Conservation (phyloP, 2,113 vertebrate species). For the Sinocyclocheilus anshuiensis region DNA sequence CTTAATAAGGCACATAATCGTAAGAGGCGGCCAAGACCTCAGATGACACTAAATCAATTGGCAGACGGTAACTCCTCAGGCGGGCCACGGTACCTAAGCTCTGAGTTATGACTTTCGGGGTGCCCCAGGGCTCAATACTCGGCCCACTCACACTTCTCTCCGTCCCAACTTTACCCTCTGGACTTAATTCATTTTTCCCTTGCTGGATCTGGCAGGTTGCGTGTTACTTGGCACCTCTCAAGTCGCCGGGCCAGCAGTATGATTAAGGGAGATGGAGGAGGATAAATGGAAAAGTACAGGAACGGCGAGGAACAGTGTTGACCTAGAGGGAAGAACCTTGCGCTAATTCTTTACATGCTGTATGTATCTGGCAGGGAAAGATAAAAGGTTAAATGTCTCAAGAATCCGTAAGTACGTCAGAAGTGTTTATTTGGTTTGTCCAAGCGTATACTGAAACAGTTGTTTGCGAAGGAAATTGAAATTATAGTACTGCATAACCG, state of each 20-base stretch:
- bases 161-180: conserved; percentile 59
- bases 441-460: conserved; percentile 39
- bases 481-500: conserved; percentile 34
- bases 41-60: conserved; percentile 64
- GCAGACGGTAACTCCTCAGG: conserved; percentile 52
- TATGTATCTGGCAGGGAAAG: conserved; percentile 26
- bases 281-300: conserved; percentile 52
- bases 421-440: conserved; percentile 38
- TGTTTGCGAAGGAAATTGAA: conserved; percentile 36
- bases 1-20: conserved; percentile 65
- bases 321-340: conserved; percentile 27
- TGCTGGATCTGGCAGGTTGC: conserved; percentile 58
- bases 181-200: conserved; percentile 61
- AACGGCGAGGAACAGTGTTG: conserved; percentile 35
- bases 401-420: conserved; percentile 29
- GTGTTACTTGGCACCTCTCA: conserved; percentile 52
- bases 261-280: conserved; percentile 56
- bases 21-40: conserved; percentile 58
- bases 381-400: conserved; percentile 28
- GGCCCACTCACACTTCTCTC: conserved; percentile 54
- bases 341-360: conserved; percentile 38
- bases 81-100: conserved; percentile 39
- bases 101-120: conserved; percentile 63
- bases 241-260: conserved; percentile 40
- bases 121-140: conserved; percentile 57